Percentiles rank a stretch among this genome's conserved stretches.
Conservation (phyloP, 2,113 vertebrate genomes). For the Arothron firmamentum region DNA sequence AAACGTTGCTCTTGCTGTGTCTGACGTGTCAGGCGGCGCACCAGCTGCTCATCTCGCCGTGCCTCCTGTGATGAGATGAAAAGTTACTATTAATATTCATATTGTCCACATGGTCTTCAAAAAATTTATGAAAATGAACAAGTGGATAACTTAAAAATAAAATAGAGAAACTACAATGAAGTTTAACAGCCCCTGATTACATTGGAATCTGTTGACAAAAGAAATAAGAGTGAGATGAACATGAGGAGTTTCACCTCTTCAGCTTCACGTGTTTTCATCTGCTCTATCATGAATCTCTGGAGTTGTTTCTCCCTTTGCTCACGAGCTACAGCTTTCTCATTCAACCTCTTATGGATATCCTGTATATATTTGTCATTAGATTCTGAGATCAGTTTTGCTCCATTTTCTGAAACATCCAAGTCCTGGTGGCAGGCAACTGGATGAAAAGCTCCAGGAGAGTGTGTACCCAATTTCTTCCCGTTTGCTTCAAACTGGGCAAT, state of each 20-base stretch:
- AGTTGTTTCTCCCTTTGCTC: conserved; percentile 83
- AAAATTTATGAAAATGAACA: too few species aligned
- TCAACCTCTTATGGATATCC: conserved; percentile 80
- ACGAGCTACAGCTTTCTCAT: conserved; percentile 75
- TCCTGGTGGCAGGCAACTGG: conserved; percentile 2
- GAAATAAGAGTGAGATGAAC: not conserved
- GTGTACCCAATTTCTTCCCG: conserved; percentile 60
- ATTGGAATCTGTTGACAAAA: too few species aligned
- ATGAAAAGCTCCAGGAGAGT: not conserved
- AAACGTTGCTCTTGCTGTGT: conserved; percentile 87
- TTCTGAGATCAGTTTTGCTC: conserved; percentile 67
- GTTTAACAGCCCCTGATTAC: too few species aligned
- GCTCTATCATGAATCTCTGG: conserved; percentile 78
- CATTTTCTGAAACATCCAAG: conserved; percentile 18
- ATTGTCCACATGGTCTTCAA: too few species aligned
- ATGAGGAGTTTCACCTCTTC: conserved; percentile 76
- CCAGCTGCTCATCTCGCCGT: conserved; percentile 81
- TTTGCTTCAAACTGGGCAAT: conserved; percentile 84
- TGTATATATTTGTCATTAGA: conserved; percentile 82
- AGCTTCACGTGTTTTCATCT: conserved; percentile 77
- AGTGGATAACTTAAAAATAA: too few species aligned
- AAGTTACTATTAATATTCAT: not conserved
- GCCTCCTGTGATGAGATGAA: conserved; percentile 71
- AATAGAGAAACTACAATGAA: not conserved
- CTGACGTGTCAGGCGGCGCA: conserved; percentile 83